Evolutionary conservation across 2,113 vertebrate species (phyloP), one percentile per base, ranked within the genome.

Genomic region (Aegotheles bennettii): DNA sequence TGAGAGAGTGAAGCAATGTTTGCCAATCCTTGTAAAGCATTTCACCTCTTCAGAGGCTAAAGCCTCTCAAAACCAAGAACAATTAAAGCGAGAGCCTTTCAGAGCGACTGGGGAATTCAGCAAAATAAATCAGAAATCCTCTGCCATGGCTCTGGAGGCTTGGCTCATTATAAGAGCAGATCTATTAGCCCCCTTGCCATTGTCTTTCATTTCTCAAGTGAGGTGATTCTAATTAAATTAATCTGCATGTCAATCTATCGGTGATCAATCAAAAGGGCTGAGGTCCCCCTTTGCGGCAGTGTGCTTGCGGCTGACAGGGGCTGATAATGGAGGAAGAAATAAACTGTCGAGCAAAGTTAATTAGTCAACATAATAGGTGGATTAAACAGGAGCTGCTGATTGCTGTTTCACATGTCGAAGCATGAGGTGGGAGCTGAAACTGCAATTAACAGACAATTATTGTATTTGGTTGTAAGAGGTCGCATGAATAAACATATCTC

Each of bases 161-260:
- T 89, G 91, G 96, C 97, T 98, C 98, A 98, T 98, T 98, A 98
- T 97, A 97, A 98, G 97, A 98, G 98, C 98, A 98, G 98, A 98
- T 98, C 98, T 98, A 98, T 98, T 98, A 98, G 98, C 97, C 95
- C 97, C 97, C 96, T 98, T 97, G 97, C 97, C 97, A 97, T 98
- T 98, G 98, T 98, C 98, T 98, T 98, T 98, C 98, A 98, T 98
- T 98, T 98, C 98, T 98, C 98, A 98, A 98, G 98, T 98, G 98
- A 98, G 98, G 98, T 98, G 97, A 98, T 98, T 98, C 98, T 98
- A 98, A 98, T 98, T 98, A 98, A 98, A 98, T 98, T 98, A 98
- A 98, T 98, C 98, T 98, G 98, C 98, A 98, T 98, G 98, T 98
- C 98, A 98, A 98, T 98, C 98, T 98, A 98, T 98, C 84, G 97